Percentiles rank a stretch among this genome's conserved stretches.
These are phyloP conservation scores for Limnephilus marmoratus DNA, from an alignment of 2,888 invertebrate genomes.

Conservation along the genomic window DNA sequence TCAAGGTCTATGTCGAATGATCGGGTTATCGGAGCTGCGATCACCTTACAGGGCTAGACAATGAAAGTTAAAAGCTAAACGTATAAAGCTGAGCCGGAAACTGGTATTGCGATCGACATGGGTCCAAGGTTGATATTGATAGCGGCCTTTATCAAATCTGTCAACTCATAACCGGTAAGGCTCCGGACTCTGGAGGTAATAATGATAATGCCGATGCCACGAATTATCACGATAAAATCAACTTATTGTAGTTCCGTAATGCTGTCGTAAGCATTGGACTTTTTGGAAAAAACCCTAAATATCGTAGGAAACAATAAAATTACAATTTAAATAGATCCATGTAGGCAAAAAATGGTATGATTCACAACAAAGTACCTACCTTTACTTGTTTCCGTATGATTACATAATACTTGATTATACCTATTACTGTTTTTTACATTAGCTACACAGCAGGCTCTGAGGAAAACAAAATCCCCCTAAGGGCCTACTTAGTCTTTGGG, in stretches of 20 bases:
- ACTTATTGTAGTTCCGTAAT: neutral
- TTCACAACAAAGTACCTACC: neutral
- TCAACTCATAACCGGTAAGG: neutral
- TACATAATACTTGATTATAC: too few species aligned
- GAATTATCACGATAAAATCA: neutral
- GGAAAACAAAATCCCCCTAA: too few species aligned
- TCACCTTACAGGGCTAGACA: slow-evolving; percentile 16
- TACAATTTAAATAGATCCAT: neutral
- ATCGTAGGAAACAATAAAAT: neutral
- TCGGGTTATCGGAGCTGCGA: slow-evolving; percentile 34
- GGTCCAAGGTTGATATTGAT: neutral
- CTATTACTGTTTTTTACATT: too few species aligned
- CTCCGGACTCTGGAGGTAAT: neutral
- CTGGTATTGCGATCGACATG: neutral
- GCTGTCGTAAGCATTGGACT: neutral
- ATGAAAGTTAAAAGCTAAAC: neutral
- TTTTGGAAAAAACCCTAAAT: neutral
- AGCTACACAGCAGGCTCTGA: too few species aligned
- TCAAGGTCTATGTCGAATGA: slow-evolving; percentile 63
- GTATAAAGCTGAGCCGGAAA: neutral
- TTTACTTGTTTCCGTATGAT: neutral
- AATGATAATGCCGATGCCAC: neutral
- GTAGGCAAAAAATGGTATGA: neutral
- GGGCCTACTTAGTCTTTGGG: too few species aligned
- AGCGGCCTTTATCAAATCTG: neutral